Base-by-base conservation (phyloP, 2,888 invertebrate genomes). In the Dryobota labecula region DNA sequence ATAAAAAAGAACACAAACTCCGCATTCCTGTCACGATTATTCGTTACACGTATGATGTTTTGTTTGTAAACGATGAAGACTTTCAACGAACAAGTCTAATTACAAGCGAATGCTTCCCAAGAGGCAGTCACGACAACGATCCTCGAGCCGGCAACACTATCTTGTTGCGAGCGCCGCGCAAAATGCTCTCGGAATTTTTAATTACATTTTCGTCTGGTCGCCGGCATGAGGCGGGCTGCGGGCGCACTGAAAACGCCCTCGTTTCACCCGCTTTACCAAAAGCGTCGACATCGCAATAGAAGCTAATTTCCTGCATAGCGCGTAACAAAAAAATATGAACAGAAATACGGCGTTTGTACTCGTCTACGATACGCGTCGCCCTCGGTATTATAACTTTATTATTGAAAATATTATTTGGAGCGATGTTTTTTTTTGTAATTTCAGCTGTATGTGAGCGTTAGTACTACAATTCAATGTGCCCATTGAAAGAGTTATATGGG, bases 181-280 rank as follows among this genome's bases (percentile, higher is more conserved):
- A 95, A 96, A 95, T 96, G 94, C 94, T 94, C 95, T 91, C 93
- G 95, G 95, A 96, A 96, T 96, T 95, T 96, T 96, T 96, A 95
- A 96, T 95, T 95, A 95, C 95, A 95, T 96, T 96, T 96, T 95
- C 93, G 95, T 93, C 93, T 94, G 95, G 95, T 94, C 92, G 94
- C 90, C 88, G 92, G 93, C 94, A 93, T 92, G 94, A 94, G 93
- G 90, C 92, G 89, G 88, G 88, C 92, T 92, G 92, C 89, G 93
- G 91, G 92, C 92, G 90, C 90, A 89, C 89, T 91, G 90, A 88
- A 91, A 92, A 93, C 92, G 92, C 91, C 92, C 94, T 94, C 94
- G 94, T 94, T 95, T 93, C 92, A 90, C 92, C 91, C 95, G 94
- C 94, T 95, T 93, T 93, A 93, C 94, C 93, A 92, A 95, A 95